Evolutionary conservation across 1,140 invertebrate genomes (phyloP).

Genomic region (Bilobella aurantiaca): DNA sequence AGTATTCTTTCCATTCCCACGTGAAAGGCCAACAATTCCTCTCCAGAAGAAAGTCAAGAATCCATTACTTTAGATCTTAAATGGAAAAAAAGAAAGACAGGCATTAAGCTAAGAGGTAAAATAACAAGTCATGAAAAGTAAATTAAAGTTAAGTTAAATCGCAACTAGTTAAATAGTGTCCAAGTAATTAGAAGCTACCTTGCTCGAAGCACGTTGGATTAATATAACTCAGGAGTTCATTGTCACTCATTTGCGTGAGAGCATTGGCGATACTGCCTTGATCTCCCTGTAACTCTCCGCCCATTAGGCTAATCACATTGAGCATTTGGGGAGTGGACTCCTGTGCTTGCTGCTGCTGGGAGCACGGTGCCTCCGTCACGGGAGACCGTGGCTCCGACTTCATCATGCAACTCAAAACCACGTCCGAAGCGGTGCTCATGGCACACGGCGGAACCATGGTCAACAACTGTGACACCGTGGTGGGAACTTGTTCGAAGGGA

Average conservation of each 20-base stretch:
- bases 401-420: not conserved
- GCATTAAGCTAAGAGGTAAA: no score
- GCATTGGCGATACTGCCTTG: slow-evolving; percentile 42
- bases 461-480: not conserved
- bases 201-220: slow-evolving; percentile 70
- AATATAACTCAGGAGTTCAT: slow-evolving; percentile 71
- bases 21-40: no score
- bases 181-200: slow-evolving; percentile 9
- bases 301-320: slow-evolving; percentile 9
- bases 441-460: not conserved
- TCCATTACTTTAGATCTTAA: no score
- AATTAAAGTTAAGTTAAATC: no score
- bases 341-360: not conserved
- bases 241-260: slow-evolving; percentile 67
- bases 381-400: slow-evolving; percentile 4
- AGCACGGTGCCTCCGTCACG: not conserved
- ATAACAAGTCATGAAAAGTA: no score
- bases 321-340: not conserved
- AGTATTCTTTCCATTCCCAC: no score
- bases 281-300: slow-evolving; percentile 11
- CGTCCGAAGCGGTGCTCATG: no score
- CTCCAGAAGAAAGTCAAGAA: no score
- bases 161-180: no score
- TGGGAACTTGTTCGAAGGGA: not conserved
- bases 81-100: no score